Base-by-base conservation (phyloP, 2,888 invertebrate species). In the Halictus ligatus region DNA sequence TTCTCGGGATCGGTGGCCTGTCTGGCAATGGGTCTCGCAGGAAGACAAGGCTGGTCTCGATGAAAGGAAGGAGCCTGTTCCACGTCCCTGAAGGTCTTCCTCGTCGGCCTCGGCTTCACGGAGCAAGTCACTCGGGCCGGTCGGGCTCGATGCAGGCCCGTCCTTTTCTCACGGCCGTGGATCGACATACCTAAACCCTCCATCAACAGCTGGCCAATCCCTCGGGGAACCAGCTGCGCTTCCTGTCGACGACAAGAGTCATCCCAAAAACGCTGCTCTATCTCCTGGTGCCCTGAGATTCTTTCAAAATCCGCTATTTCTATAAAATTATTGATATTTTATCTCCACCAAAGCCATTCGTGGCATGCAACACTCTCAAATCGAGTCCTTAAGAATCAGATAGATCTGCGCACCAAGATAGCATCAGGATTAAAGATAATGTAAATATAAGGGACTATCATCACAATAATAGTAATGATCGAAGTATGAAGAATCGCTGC, bases 181-280 rank as follows among this genome's bases (percentile, higher is more conserved):
- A 88, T 92, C 43, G 91, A 92, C 90, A 90, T 92, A 93, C 92
- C 93, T 92, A 93, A 93, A 92, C 92, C 92, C 92, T 92, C 92
- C 91, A 91, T 93, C 93, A 93, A 94, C 94, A 94, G 94, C 94
- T 94, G 94, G 93, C 92, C 92, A 92, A 94, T 93, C 92, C 91
- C 92, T 91, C 89, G 91, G 81, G 86, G 86, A 81, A 90, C 93
- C 94, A 94, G 94, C 94, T 94, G 94, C 92, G 89, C 89, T 93
- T 93, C 93, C 93, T 92, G 92, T 87, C 89, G 82, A 89, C 89
- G 85, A 87, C 90, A 82, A 91, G 88, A 92, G 91, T 92, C 92
- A 92, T 93, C 89, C 81, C 87, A 58, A 86, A 91, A 84, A 85
- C 78, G 72, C 67, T 80, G 18, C 74, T 83, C 74, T 72, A 35